phyloP scores from a whole-genome alignment of 2,888 invertebrate genomes.

The Drepana falcataria region DNA sequence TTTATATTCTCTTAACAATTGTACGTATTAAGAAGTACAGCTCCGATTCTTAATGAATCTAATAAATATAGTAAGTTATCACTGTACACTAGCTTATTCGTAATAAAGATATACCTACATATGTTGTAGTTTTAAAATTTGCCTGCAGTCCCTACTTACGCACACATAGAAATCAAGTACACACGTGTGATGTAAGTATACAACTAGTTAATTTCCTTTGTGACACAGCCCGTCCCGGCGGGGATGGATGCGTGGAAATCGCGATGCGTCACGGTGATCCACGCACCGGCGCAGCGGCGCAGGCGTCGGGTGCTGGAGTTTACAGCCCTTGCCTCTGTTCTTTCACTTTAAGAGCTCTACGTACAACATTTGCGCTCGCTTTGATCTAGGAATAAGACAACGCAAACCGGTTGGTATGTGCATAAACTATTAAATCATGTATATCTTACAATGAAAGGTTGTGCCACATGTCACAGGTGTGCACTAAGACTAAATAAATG shows the following conservation, averaged over 20 bases:
- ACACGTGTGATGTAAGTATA: constrained; percentile 42
- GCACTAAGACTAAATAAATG: no score
- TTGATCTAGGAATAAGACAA: neutral
- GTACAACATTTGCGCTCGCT: neutral
- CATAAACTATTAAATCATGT: neutral
- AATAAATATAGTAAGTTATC: no score
- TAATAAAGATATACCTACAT: no score
- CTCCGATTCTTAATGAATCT: no score
- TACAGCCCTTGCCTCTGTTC: constrained; percentile 19
- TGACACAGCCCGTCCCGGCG: constrained; percentile 72
- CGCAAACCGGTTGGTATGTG: neutral
- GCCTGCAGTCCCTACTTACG: constrained; percentile 39
- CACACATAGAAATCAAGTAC: constrained; percentile 35
- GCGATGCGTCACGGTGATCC: constrained; percentile 75
- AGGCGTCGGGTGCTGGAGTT: constrained; percentile 19
- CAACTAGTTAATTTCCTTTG: constrained; percentile 79
- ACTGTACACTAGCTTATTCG: no score
- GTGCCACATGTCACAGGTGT: no score
- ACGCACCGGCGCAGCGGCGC: constrained; percentile 42
- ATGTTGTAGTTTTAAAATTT: constrained; percentile 1
- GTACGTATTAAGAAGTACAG: no score
- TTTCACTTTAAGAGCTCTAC: constrained; percentile 2
- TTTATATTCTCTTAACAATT: no score
- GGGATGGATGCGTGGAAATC: constrained; percentile 78
- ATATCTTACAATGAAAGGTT: no score